phyloP scores from a whole-genome alignment of 2,888 invertebrate species.

The Poecilus cupreus region DNA sequence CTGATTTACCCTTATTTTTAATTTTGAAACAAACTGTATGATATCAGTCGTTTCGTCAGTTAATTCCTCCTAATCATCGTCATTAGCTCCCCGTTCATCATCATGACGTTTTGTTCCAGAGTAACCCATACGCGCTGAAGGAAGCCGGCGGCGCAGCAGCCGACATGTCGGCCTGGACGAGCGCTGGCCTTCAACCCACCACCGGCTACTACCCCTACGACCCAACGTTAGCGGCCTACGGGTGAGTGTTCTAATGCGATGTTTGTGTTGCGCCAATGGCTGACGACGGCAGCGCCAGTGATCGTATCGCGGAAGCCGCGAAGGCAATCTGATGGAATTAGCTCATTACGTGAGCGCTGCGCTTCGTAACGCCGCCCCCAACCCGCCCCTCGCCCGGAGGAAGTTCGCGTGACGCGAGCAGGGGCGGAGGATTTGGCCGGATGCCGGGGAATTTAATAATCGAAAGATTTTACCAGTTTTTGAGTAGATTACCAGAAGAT shows the following conservation, averaged over 20 bases:
- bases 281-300: background rate
- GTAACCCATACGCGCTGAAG: conserved; percentile 93
- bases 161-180: conserved; percentile 95
- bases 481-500: no score
- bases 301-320: conserved; percentile 54
- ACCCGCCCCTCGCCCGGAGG: background rate
- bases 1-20: background rate
- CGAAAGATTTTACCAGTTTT: no score
- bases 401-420: conserved; percentile 2
- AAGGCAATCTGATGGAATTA: conserved; percentile 59
- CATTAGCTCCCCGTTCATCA: background rate
- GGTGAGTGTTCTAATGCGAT: conserved; percentile 76
- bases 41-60: background rate
- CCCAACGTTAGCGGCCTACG: conserved; percentile 93
- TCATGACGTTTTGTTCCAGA: conserved; percentile 77
- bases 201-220: conserved; percentile 96
- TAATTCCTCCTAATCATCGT: background rate
- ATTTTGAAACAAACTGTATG: background rate
- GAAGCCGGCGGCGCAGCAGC: conserved; percentile 86
- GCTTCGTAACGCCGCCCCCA: conserved; percentile 9
- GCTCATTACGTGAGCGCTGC: conserved; percentile 54
- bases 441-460: background rate
- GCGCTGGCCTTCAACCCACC: conserved; percentile 91
- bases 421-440: background rate
- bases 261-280: conserved; percentile 37